Evolutionary conservation across 2,113 vertebrate species (phyloP).

Genomic region (Prunella himalayana): DNA sequence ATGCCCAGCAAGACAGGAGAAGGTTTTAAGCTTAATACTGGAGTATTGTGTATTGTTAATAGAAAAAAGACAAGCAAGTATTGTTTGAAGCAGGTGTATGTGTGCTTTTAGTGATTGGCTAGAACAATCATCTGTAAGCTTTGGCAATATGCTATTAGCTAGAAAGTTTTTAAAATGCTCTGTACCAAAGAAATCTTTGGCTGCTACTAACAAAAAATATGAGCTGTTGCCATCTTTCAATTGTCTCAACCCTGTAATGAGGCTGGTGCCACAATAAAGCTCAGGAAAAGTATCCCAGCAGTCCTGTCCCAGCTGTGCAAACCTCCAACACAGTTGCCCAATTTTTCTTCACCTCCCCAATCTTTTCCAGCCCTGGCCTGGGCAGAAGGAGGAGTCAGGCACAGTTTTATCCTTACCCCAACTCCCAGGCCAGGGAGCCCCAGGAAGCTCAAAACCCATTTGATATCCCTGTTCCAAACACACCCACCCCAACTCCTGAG

Average conservation of each 20-base stretch:
- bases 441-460: neutral
- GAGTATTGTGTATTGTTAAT: neutral
- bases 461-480: neutral
- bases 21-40: neutral
- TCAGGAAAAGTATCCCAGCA: neutral
- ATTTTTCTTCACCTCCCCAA: fast-evolving
- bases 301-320: neutral
- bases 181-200: neutral
- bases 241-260: neutral
- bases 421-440: neutral
- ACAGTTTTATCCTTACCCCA: neutral
- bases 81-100: neutral
- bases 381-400: neutral
- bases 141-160: neutral
- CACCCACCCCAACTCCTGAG: neutral
- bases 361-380: neutral
- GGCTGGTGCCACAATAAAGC: neutral
- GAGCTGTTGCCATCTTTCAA: neutral
- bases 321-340: neutral
- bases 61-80: neutral
- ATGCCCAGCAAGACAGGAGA: neutral
- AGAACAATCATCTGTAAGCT: neutral
- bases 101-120: neutral
- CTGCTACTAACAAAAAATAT: neutral
- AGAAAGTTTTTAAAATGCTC: neutral